These are phyloP conservation scores for Pollicipes pollicipes DNA, from an alignment of 1,140 invertebrate species.

Conservation along the genomic window DNA sequence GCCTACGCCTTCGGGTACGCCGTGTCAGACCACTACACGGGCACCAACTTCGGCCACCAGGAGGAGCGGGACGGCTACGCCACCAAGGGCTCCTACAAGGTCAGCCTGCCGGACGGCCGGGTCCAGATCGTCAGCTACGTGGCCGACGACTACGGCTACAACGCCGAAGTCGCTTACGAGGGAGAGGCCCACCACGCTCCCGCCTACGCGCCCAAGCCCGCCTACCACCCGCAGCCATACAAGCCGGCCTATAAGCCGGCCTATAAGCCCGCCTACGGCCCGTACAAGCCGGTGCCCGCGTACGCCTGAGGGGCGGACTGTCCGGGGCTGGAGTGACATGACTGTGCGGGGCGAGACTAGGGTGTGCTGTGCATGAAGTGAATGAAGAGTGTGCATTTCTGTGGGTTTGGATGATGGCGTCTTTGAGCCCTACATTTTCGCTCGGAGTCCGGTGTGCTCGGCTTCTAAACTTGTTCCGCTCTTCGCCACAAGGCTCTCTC, in stretches of 20 bases:
- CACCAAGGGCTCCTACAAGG: slow-evolving; percentile 17
- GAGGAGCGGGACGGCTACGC: slow-evolving; percentile 11
- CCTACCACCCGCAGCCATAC: slow-evolving; percentile 5
- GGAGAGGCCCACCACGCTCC: slow-evolving; percentile 5
- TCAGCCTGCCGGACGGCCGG: slow-evolving; percentile 17
- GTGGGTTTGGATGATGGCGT: too few species aligned
- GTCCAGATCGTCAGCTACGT: slow-evolving; percentile 67
- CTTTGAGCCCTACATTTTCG: too few species aligned
- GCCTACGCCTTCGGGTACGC: slow-evolving; percentile 10
- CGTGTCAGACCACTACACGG: slow-evolving; percentile 10
- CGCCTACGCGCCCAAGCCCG: background rate
- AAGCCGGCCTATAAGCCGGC: slow-evolving; percentile 1
- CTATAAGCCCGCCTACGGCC: slow-evolving; percentile 5
- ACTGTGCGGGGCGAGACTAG: too few species aligned
- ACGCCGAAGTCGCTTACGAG: slow-evolving; percentile 61
- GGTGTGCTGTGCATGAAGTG: too few species aligned
- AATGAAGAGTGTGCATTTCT: too few species aligned
- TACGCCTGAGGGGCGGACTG: too few species aligned
- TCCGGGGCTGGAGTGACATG: too few species aligned
- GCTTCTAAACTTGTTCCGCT: too few species aligned
- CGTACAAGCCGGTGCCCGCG: slow-evolving; percentile 13
- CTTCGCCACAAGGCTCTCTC: too few species aligned
- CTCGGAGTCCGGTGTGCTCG: too few species aligned
- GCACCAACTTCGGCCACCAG: slow-evolving; percentile 17
- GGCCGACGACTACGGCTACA: slow-evolving; percentile 57